Evolutionary conservation across 2,113 vertebrate species (phyloP).

Genomic region (Hiodon alosoides): DNA sequence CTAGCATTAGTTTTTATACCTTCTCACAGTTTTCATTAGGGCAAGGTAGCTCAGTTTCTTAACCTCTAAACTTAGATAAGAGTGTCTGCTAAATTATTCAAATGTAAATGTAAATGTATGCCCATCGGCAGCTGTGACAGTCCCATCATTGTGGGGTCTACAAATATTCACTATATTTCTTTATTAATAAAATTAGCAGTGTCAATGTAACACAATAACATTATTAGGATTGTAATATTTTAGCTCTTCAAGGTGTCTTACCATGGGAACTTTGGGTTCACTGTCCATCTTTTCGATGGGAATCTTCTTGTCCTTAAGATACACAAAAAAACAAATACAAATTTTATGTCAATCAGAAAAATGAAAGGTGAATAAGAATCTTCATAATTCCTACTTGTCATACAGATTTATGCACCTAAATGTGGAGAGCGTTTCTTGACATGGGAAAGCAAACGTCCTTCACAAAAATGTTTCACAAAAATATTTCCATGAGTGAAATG

Average conservation of each 20-base stretch:
- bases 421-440: not conserved
- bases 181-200: no score
- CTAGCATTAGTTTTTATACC: no score
- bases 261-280: conserved; percentile 32
- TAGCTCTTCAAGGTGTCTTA: conserved; percentile 9
- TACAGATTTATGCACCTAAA: not conserved
- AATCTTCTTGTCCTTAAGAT: conserved; percentile 33
- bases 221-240: conserved; percentile 20
- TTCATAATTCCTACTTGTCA: not conserved
- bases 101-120: no score
- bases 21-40: no score
- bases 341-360: not conserved
- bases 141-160: no score
- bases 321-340: not conserved
- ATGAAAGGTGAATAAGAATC: not conserved
- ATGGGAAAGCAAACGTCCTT: not conserved
- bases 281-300: conserved; percentile 21
- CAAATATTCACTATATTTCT: no score
- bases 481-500: not conserved
- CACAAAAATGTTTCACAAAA: not conserved
- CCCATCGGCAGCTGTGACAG: no score
- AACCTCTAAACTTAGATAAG: no score
- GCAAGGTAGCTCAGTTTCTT: no score
- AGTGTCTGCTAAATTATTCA: no score
- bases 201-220: no score